These are phyloP conservation scores for Elegia similella DNA, from an alignment of 2,888 invertebrate species.

Conservation along the genomic window DNA sequence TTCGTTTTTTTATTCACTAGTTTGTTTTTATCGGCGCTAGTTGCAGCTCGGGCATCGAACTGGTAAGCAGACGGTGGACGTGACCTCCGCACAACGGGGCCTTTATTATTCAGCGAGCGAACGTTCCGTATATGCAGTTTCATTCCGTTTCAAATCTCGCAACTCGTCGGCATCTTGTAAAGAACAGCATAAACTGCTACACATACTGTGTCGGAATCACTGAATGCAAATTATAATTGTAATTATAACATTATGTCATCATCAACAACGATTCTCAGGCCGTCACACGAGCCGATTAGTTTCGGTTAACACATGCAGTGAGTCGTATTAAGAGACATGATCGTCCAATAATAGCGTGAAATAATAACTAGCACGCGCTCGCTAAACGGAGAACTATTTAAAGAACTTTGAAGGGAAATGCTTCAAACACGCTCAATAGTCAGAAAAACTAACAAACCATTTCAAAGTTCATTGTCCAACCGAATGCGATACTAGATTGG, in stretches of 20 bases:
- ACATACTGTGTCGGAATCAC: background rate
- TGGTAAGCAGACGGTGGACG: conserved; percentile 52
- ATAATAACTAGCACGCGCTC: conserved; percentile 36
- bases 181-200: background rate
- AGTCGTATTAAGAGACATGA: conserved; percentile 33
- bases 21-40: conserved; percentile 23
- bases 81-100: conserved; percentile 66
- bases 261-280: conserved; percentile 26
- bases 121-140: conserved; percentile 38
- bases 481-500: too few relatives aligned
- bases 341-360: conserved; percentile 44
- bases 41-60: conserved; percentile 53
- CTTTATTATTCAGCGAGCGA: conserved; percentile 58
- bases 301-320: conserved; percentile 38
- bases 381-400: conserved; percentile 19
- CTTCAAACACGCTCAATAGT: background rate
- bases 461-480: background rate
- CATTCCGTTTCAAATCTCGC: conserved; percentile 41
- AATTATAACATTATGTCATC: conserved; percentile 29
- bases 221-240: background rate
- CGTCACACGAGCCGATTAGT: conserved; percentile 40
- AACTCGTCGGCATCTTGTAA: conserved; percentile 30
- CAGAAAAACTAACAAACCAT: background rate
- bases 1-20: conserved; percentile 27
- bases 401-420: background rate